A percentile compares a stretch with the other conserved stretches of the same genome.
Conservation (phyloP, 2,888 invertebrate genomes). For the Cordilura impudica region DNA sequence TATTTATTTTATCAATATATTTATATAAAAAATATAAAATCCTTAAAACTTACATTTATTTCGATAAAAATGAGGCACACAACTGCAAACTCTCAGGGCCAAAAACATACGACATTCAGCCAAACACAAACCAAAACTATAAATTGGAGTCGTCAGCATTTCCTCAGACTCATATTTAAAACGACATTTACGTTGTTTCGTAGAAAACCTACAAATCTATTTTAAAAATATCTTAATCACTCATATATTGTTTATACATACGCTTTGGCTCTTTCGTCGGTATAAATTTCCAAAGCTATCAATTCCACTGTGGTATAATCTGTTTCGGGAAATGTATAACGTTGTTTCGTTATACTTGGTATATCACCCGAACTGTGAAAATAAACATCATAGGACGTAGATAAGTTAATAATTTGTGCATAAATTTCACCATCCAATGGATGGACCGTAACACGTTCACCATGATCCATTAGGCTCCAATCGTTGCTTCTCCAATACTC, state of each 20-base stretch:
- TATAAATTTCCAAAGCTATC: slow-evolving; percentile 81
- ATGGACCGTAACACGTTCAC: slow-evolving; percentile 80
- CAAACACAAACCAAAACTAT: slow-evolving; percentile 84
- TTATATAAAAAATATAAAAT: not conserved
- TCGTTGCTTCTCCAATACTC: slow-evolving; percentile 80
- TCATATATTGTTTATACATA: too few relatives aligned
- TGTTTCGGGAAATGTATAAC: slow-evolving; percentile 79
- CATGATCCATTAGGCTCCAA: slow-evolving; percentile 79
- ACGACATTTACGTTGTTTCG: slow-evolving; percentile 84
- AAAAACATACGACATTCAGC: slow-evolving; percentile 85
- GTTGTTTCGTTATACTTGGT: slow-evolving; percentile 82
- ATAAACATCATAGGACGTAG: slow-evolving; percentile 83
- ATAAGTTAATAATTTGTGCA: slow-evolving; percentile 85
- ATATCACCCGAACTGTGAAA: slow-evolving; percentile 84
- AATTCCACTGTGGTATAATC: slow-evolving; percentile 82
- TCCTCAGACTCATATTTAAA: slow-evolving; percentile 83
- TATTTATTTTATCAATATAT: too few relatives aligned
- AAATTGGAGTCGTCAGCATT: slow-evolving; percentile 83
- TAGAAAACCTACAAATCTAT: slow-evolving; percentile 79
- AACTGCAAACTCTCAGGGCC: slow-evolving; percentile 82
- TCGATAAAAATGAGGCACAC: slow-evolving; percentile 87
- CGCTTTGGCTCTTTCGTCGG: slow-evolving; percentile 80
- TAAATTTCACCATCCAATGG: slow-evolving; percentile 88
- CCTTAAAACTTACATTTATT: slow-evolving; percentile 79
- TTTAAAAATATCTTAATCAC: too few relatives aligned